These are phyloP conservation scores for Pseudochirops corinnae DNA, from an alignment of 2,797 vertebrate genomes.

Conservation along the genomic window DNA sequence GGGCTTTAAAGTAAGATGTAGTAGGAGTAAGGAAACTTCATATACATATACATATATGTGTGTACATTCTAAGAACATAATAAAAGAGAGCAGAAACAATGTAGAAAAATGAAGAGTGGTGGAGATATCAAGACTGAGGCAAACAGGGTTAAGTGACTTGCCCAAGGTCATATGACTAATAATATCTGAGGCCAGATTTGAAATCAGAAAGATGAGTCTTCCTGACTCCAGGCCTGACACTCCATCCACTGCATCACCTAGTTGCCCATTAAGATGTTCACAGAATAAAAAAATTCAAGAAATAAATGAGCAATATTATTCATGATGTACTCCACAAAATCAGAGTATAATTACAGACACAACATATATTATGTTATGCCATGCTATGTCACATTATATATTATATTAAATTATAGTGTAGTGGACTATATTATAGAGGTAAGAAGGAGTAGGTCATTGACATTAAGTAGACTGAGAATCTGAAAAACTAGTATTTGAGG, in stretches of 20 bases:
- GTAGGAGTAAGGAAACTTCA: background rate
- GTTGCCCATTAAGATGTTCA: background rate
- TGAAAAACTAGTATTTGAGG: background rate
- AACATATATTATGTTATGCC: background rate
- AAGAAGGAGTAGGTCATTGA: background rate
- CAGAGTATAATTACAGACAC: background rate
- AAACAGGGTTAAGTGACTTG: background rate
- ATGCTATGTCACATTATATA: background rate
- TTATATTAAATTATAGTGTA: no score
- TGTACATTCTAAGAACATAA: background rate
- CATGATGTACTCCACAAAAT: background rate
- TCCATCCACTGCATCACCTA: background rate
- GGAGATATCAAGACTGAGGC: background rate
- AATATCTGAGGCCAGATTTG: background rate
- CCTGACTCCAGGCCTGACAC: background rate
- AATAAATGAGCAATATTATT: background rate
- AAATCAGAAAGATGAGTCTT: background rate
- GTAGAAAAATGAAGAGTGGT: background rate
- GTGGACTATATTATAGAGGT: background rate
- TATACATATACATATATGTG: background rate
- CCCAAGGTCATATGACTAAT: background rate
- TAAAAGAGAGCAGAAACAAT: background rate
- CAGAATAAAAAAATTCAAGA: background rate
- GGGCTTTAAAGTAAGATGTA: background rate
- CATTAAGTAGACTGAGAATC: background rate